Evolutionary conservation across 2,888 invertebrate species (phyloP), one percentile per base, ranked within the genome.

Genomic region (Tetragnatha montana): DNA sequence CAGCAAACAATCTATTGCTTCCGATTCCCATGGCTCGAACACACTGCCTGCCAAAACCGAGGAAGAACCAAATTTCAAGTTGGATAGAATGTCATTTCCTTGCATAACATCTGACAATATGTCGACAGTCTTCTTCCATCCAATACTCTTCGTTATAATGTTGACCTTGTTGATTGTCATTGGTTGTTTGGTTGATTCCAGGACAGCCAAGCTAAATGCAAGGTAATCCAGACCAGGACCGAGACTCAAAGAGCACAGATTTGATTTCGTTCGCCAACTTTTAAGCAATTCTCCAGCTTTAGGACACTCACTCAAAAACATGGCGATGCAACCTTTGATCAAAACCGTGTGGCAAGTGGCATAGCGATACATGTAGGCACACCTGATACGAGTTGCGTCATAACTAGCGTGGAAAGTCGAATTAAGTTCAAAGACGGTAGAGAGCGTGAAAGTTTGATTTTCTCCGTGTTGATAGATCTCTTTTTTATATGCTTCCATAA

Each of bases 141-240:
- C 87, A 22, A 81, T 76, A 76, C 76, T 19, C 50, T 87, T 87
- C 0, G 87, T 35, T 21, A 87, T n/a, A 19, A 87, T 17, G 35
- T 50, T 81, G 12, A 81, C n/a, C 50, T n/a, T 50, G 17, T 81
- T 81, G 35, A 87, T 69, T 7, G 12, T 69, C 12, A 69, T 12
- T 12, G 87, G 19, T 6, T 19, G 10, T 8, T 6, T 21, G 0
- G 17, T n/a, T 21, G 50, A 49, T 19, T 87, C 70, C 12, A 49
- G n/a, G n/a, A 70, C 50, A 21, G 76, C 21, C 10, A 76, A 50
- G 22, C 76, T 70, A n/a, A 87, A 87, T 22, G 81, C 47, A 14
- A 87, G 70, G 51, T 70, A 81, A 76, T 87, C 87, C 71, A 87
- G 76, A 21, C 75, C 87, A 70, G 87, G 87, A 22, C 87, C 87